These are phyloP conservation scores for Bombus pyrosoma DNA, from an alignment of 1,140 invertebrate species.

Conservation along the genomic window DNA sequence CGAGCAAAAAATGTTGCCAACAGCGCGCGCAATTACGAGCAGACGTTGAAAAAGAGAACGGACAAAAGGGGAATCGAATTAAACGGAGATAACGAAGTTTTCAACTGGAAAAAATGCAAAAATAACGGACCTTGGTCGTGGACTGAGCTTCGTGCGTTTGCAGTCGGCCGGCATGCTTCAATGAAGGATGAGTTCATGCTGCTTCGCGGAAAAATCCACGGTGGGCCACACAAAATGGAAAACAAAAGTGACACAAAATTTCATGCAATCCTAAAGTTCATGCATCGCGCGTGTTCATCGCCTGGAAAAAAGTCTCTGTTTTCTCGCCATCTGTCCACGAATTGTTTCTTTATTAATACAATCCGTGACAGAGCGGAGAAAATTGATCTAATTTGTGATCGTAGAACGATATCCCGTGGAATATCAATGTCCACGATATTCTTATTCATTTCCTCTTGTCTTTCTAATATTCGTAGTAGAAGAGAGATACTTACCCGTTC, in stretches of 20 bases:
- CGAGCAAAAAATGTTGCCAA: background rate
- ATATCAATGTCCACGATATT: background rate
- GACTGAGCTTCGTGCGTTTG: conserved; percentile 53
- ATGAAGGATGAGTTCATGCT: conserved; percentile 80
- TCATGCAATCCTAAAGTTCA: conserved; percentile 54
- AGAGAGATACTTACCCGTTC: conserved; percentile 84
- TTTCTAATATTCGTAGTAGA: background rate
- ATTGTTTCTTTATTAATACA: background rate
- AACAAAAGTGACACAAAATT: conserved; percentile 57
- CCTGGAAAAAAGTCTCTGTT: conserved; percentile 27
- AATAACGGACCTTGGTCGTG: conserved; percentile 62
- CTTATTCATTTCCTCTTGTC: too few species aligned
- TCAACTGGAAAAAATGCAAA: background rate
- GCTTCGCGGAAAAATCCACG: conserved; percentile 67
- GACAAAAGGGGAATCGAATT: background rate
- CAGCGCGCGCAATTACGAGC: background rate
- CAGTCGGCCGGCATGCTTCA: conserved; percentile 70
- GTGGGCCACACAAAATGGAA: conserved; percentile 52
- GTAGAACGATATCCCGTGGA: background rate
- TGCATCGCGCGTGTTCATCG: background rate
- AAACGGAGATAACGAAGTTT: background rate
- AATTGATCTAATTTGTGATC: background rate
- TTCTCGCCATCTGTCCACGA: background rate
- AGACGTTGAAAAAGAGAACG: background rate
- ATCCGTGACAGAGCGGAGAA: background rate